Base-by-base conservation (phyloP, 30 jellyfish, hydroid and myxozoan genomes). In the Phacellophora camtschatica region DNA sequence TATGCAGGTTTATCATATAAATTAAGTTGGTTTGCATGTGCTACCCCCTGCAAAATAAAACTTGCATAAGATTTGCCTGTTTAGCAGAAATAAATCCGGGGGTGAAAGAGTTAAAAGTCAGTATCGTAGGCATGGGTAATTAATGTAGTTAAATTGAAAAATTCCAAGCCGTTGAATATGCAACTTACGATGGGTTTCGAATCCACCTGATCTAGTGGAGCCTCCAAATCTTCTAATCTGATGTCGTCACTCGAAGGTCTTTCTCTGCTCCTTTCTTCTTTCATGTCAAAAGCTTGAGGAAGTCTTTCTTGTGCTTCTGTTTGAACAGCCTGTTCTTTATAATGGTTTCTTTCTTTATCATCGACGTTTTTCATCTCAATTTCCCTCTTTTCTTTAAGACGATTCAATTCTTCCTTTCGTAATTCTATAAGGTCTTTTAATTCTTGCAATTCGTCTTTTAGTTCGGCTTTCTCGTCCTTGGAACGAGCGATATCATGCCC, bases 191-290 rank as follows among this genome's bases (percentile, higher is more conserved):
- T 22, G 16, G 16, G 71, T 20, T 20, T 24, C 37, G 42, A 19
- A 57, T 22, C 42, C 4, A 9, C 42, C 45, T 66, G 61, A 66
- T 66, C 63, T 10, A 24, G 33, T 16, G 67, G 33, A 10, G 19
- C 75, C 35, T 80, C 84, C 64, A 80, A 43, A 66, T 80, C 91
- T 37, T 80, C 91, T 33, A 80, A 23, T 35, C 70, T 70, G 42
- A 80, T 80, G 18, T 64, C 90, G 2, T 43, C 74, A 34, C 64
- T 13, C 49, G 15, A 27, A 4, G 43, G 62, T 53, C 37, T 31
- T 9, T 73, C 45, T 25, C 28, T 3, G 61, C 27, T 28, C 43
- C 5, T 29, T 19, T 20, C 53, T 31, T 19, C 37, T 1, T 0
- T 39, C 8, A 0, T 50, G 31, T 43, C 65, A 10, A 4, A 42